phyloP scores from a whole-genome alignment of 2,797 vertebrate genomes.

The Ctenochaetus hawaiiensis region DNA sequence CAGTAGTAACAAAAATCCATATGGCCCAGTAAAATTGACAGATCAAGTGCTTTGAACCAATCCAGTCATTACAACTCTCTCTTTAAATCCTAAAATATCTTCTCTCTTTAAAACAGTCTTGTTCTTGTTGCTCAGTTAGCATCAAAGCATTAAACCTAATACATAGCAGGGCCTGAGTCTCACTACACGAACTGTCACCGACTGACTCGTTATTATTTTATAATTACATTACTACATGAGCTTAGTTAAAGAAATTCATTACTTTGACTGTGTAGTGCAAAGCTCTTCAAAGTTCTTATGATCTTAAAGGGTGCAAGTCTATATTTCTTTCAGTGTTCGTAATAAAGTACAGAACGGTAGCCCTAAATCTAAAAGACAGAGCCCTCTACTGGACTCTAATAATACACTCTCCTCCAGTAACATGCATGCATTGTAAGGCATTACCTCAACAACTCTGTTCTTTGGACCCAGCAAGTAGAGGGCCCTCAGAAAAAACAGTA shows the following conservation, averaged over 20 bases:
- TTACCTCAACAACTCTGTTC: too few species aligned
- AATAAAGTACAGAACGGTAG: too few species aligned
- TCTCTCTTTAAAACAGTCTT: constrained; percentile 35
- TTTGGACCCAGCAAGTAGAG: too few species aligned
- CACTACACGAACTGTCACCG: constrained; percentile 47
- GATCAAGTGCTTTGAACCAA: constrained; percentile 23
- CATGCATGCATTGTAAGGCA: too few species aligned
- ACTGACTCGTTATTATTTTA: constrained; percentile 29
- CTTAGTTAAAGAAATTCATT: constrained; percentile 14
- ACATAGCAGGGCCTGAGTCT: constrained; percentile 16
- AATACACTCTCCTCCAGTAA: too few species aligned
- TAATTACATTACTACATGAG: background rate
- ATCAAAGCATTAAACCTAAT: constrained; percentile 38
- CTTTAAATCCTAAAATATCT: constrained; percentile 12
- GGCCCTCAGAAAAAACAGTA: too few species aligned
- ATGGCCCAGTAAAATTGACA: constrained; percentile 17
- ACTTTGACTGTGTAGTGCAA: constrained; percentile 1
- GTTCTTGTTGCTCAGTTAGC: constrained; percentile 46
- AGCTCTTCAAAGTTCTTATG: constrained; percentile 10
- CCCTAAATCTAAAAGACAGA: too few species aligned
- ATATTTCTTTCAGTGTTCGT: background rate
- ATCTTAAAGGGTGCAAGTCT: background rate
- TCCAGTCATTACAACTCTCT: constrained; percentile 1
- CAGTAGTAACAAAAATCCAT: constrained; percentile 22
- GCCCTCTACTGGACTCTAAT: too few species aligned